Evolutionary conservation across 2,888 invertebrate species (phyloP).

Genomic region (Hetaerina titia): DNA sequence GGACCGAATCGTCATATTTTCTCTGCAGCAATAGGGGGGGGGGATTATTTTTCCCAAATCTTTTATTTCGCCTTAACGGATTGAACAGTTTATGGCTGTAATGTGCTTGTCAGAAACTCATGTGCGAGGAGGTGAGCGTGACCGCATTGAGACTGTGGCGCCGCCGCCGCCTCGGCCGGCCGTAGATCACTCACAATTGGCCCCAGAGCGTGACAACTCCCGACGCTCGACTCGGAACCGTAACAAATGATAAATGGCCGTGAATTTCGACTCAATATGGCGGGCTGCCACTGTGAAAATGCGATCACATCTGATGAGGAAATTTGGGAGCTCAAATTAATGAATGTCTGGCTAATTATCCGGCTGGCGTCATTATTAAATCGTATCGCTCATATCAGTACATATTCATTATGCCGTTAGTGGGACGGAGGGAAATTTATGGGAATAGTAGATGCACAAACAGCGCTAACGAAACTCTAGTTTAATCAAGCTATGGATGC

Average conservation of each 20-base stretch:
- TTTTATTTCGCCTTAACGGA: background rate
- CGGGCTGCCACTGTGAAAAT: constrained; percentile 33
- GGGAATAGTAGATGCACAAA: constrained; percentile 29
- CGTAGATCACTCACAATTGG: constrained; percentile 36
- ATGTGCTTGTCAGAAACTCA: constrained; percentile 15
- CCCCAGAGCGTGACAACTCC: constrained; percentile 25
- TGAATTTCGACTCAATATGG: constrained; percentile 38
- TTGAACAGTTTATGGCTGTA: constrained; percentile 15
- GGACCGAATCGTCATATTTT: background rate
- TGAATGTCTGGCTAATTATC: constrained; percentile 38
- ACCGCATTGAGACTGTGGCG: constrained; percentile 40
- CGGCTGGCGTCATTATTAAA: constrained; percentile 29
- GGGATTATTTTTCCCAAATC: background rate
- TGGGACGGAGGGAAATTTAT: background rate
- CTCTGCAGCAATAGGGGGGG: too few relatives aligned
- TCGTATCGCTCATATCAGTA: constrained; percentile 45
- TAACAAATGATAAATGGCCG: constrained; percentile 31
- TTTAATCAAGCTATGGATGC: background rate
- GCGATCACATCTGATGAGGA: constrained; percentile 57
- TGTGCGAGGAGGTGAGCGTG: constrained; percentile 29
- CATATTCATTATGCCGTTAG: constrained; percentile 24
- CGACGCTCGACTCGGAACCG: constrained; percentile 2
- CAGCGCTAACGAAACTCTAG: constrained; percentile 23
- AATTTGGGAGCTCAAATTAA: constrained; percentile 54
- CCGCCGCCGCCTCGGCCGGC: constrained; percentile 14